Conservation (phyloP, 2,888 invertebrate species). For the Smittia sp. region DNA sequence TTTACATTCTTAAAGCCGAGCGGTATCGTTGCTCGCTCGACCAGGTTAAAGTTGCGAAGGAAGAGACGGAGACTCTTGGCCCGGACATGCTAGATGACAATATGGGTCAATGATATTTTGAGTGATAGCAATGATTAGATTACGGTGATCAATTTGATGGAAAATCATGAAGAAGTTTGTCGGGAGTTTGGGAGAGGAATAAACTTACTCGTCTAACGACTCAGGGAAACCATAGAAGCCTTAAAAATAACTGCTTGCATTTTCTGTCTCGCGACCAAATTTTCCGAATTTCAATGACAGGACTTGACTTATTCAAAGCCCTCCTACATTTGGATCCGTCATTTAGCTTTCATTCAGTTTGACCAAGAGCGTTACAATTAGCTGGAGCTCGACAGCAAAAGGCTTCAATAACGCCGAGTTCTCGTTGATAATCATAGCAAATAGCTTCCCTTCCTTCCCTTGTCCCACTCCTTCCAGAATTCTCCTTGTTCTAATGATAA, state of each 20-base stretch:
- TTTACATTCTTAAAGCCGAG: conserved; percentile 37
- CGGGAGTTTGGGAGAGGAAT: too few species aligned
- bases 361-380: too few species aligned
- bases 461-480: background rate
- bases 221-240: too few species aligned
- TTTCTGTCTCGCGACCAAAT: too few species aligned
- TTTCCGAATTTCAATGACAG: background rate
- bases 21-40: background rate
- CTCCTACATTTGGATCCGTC: conserved; percentile 6
- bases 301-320: background rate
- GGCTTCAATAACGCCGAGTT: too few species aligned
- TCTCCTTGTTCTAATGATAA: background rate
- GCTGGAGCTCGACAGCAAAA: too few species aligned
- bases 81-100: background rate
- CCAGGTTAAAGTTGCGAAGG: background rate
- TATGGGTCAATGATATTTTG: conserved; percentile 8
- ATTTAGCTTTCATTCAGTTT: background rate
- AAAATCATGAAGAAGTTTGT: background rate
- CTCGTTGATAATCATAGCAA: too few species aligned
- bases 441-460: background rate
- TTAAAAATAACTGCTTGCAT: too few species aligned
- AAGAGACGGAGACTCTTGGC: too few species aligned
- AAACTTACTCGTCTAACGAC: too few species aligned
- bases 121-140: conserved; percentile 1
- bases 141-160: background rate